A percentile compares a stretch with the other conserved stretches of the same genome.
Evolutionary conservation across 1,140 invertebrate species (phyloP).

Genomic region (Formica exsecta): DNA sequence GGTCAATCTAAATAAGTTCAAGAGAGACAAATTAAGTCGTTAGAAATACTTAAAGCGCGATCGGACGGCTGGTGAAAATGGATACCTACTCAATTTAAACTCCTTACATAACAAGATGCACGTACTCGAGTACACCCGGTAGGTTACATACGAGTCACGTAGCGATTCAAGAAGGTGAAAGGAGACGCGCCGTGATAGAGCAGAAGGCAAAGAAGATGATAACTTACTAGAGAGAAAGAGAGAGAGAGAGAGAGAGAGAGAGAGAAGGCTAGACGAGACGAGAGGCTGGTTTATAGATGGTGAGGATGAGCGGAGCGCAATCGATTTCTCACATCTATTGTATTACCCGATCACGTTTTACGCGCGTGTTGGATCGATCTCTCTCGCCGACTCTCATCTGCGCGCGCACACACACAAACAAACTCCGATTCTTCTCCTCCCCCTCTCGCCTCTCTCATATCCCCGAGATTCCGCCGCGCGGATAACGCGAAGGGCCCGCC

Average conservation of each 20-base stretch:
- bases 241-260: not conserved
- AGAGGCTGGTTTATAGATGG: constrained; percentile 58
- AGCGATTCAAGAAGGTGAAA: constrained; percentile 71
- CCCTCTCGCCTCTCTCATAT: constrained; percentile 4
- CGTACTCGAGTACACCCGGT: constrained; percentile 69
- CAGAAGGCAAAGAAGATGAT: constrained; percentile 24
- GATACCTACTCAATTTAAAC: constrained; percentile 74
- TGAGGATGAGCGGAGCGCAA: constrained; percentile 69
- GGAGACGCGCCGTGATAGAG: constrained; percentile 68
- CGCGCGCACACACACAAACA: too few relatives aligned
- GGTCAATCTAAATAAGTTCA: not conserved
- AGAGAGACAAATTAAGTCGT: not conserved
- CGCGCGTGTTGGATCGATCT: constrained; percentile 71
- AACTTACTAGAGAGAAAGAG: not conserved
- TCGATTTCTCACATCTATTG: constrained; percentile 76
- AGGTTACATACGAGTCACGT: constrained; percentile 72
- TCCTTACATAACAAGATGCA: constrained; percentile 77
- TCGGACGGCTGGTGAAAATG: constrained; percentile 70
- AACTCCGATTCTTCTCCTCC: not conserved
- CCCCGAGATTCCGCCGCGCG: constrained; percentile 45
- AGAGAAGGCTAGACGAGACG: not conserved
- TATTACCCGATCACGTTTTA: constrained; percentile 78
- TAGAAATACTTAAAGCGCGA: constrained; percentile 16
- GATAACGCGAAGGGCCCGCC: constrained; percentile 62
- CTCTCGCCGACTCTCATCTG: not conserved